Base-by-base conservation (phyloP, 1,140 invertebrate genomes). In the Cyclargus thomasi region DNA sequence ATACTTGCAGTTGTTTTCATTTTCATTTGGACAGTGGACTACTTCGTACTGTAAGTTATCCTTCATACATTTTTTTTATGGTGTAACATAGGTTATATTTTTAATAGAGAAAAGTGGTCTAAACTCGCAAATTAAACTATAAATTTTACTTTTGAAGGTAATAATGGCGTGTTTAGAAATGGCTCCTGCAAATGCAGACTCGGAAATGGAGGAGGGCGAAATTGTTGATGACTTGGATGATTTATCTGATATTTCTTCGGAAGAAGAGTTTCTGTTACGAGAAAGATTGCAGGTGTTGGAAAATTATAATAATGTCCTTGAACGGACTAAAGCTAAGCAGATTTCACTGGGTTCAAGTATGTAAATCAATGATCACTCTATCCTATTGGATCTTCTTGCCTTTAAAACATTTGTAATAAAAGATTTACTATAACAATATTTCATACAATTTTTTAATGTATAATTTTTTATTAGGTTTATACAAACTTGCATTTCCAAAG, bases 141-240 rank as follows among this genome's bases (percentile, higher is more conserved):
- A 35, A 29, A 29, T 29, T 3, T 29, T 29, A 29, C 29, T 8
- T 47, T 47, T 16, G 1, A 47, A 16, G 39, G 39, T 47, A 59
- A 69, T 63, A 23, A 88, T 88, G 83, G 78, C 80, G 68, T 81
- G 80, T 62, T 67, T 81, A 62, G 77, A 78, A 67, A 71, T 85
- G 67, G 67, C 72, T 23, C 65, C 75, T 64, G 62, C 55, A 4
- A 80, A 85, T 67, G 77, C 57, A 64, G 87, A 88, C 59, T 86
- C 81, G 1, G 87, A 90, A 69, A 87, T 83, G 79, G 87, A 90
- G 71, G 87, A 90, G 76, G 87, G 87, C 6, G 86, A 90, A 75
- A 90, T 90, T 70, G 77, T 88, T 8, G 87, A 88, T 62, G 86
- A 86, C 29, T 67, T 81, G 14, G 84, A 88, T 67, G 77, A 84